Evolutionary conservation across 2,113 vertebrate species (phyloP).

Genomic region (Picathartes gymnocephalus): DNA sequence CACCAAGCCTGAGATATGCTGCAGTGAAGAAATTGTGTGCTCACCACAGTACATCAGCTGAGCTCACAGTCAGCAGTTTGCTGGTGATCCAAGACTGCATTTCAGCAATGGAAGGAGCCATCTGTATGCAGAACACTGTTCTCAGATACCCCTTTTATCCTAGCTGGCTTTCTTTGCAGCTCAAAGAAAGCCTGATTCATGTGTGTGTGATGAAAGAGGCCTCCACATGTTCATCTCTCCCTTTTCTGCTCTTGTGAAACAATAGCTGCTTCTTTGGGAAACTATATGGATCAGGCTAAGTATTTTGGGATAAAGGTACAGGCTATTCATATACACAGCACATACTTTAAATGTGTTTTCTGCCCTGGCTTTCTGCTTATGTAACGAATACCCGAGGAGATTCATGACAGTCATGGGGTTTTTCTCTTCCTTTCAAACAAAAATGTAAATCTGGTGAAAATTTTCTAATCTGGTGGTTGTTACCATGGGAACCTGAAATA

Average conservation of each 20-base stretch:
- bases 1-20: accelerated
- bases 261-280: not conserved
- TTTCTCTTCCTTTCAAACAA: not conserved
- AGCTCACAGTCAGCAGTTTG: not conserved
- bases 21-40: not conserved
- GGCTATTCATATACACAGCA: not conserved
- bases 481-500: not conserved
- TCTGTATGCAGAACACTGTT: not conserved
- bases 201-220: not conserved
- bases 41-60: not conserved
- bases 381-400: not conserved
- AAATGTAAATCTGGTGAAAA: not conserved
- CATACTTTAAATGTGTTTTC: not conserved
- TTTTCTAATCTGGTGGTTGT: not conserved
- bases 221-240: not conserved
- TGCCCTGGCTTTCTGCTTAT: not conserved
- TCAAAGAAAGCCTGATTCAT: not conserved
- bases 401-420: not conserved
- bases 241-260: not conserved
- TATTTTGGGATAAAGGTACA: not conserved
- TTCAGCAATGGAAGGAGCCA: not conserved
- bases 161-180: not conserved
- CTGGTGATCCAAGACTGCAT: not conserved
- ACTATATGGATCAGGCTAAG: not conserved
- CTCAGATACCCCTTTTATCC: not conserved